Conservation (phyloP, 2,113 vertebrate genomes). For the Aegithalos caudatus region DNA sequence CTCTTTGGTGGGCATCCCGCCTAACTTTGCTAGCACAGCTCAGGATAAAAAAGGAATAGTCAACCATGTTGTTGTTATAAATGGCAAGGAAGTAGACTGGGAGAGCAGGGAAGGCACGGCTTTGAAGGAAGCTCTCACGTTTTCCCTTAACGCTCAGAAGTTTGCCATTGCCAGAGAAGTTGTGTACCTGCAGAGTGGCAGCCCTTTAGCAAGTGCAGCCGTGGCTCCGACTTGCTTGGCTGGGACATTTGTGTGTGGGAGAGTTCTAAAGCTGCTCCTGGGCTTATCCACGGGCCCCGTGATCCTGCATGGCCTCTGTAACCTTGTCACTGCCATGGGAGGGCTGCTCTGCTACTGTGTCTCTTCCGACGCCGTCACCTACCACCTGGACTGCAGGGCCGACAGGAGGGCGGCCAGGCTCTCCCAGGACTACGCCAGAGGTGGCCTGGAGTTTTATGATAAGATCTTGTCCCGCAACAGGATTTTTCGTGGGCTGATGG, state of each 20-base stretch:
- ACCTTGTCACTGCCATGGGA: slow-evolving; percentile 62
- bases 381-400: slow-evolving; percentile 80
- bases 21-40: slow-evolving; percentile 80
- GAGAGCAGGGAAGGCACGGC: slow-evolving; percentile 69
- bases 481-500: slow-evolving; percentile 83
- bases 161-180: slow-evolving; percentile 88
- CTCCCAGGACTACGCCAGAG: slow-evolving; percentile 80
- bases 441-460: slow-evolving; percentile 92
- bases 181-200: slow-evolving; percentile 71
- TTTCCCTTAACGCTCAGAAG: slow-evolving; percentile 84
- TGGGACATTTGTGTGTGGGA: slow-evolving; percentile 77
- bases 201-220: slow-evolving; percentile 71
- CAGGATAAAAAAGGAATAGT: slow-evolving; percentile 71
- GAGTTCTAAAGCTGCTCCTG: slow-evolving; percentile 80
- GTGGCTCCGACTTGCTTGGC: slow-evolving; percentile 82
- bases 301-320: slow-evolving; percentile 73
- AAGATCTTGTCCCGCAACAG: slow-evolving; percentile 85
- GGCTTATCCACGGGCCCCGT: slow-evolving; percentile 72
- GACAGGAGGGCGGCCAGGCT: slow-evolving; percentile 79
- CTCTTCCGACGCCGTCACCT: slow-evolving; percentile 74
- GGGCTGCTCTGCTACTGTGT: slow-evolving; percentile 80
- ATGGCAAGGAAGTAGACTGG: slow-evolving; percentile 82
- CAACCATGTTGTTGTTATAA: slow-evolving; percentile 76
- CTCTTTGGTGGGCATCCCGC: slow-evolving; percentile 84
- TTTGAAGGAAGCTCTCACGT: slow-evolving; percentile 79